Evolutionary conservation across 1,140 invertebrate species (phyloP), one percentile per base, ranked within the genome.

Genomic region (Whitmania pigra): DNA sequence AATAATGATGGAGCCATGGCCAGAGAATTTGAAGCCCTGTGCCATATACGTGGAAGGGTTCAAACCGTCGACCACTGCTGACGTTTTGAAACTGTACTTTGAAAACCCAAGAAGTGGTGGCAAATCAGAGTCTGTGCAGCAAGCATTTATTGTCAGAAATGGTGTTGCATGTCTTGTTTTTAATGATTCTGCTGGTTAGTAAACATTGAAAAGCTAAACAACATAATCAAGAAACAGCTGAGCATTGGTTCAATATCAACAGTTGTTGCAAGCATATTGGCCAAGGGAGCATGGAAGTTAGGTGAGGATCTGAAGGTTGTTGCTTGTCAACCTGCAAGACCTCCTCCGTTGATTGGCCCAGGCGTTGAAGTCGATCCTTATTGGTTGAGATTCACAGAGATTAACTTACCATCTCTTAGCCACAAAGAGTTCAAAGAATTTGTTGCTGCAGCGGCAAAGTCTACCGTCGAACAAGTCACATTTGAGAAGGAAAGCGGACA

Each of bases 41-140:
- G 57, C 57, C 29, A 63, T 63, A 13, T 63, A 63, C 22, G 57
- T 63, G 22, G 22, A 63, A 63, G 57, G 57, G 11, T 63, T 63
- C 57, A 63, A 31, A 15, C 7, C 4, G 9, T 20, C 20, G 11
- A 63, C 57, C 22, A n/a, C 22, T 13, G 20, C 20, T 7, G 57
- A 63, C 11, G 57, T 22, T 0, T 15, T 63, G 13, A 63, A 63
- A 31, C 11, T 63, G 57, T 63, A 25, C 18, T 63, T 63, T 63
- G 57, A 63, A 31, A 63, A 63, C 20, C 57, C 57, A 22, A 22
- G 57, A 7, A 63, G 57, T 63, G 57, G 57, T 13, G 57, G 57
- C 15, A 63, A 22, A 22, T 22, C 57, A 13, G 29, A 63, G 11
- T 63, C 57, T 4, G 57, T 63, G 57, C 22, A 22, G 6, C 22